Evolutionary conservation across 2,113 vertebrate species (phyloP).

Genomic region (Malurus elegans): DNA sequence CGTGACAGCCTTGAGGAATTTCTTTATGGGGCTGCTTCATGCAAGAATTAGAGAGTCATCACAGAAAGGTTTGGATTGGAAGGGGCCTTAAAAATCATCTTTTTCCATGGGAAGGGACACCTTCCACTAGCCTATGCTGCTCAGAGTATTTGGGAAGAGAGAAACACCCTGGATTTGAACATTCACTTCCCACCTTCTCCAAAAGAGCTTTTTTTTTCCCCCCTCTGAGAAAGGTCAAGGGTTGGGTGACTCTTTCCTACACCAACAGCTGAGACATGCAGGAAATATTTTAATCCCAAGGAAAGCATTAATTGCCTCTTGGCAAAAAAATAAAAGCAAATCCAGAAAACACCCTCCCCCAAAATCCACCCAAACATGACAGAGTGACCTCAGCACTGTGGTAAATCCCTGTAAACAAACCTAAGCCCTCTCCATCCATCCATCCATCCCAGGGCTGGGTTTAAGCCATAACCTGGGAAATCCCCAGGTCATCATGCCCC

Average conservation of each 20-base stretch:
- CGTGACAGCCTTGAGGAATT: neutral
- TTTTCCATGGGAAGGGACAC: neutral
- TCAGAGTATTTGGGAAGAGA: neutral
- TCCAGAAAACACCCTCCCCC: neutral
- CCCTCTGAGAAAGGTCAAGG: neutral
- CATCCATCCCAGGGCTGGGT: neutral
- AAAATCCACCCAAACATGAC: neutral
- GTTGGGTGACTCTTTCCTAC: neutral
- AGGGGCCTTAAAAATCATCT: neutral
- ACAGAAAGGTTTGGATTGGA: neutral
- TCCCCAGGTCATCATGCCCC: neutral
- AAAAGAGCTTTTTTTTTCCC: neutral
- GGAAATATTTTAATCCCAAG: neutral
- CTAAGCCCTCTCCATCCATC: neutral
- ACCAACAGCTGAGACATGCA: neutral
- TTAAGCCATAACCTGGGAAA: neutral
- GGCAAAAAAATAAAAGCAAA: neutral
- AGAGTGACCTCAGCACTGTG: accelerated
- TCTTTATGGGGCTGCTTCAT: neutral
- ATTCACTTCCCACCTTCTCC: neutral
- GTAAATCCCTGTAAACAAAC: neutral
- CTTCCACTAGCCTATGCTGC: neutral
- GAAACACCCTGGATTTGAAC: neutral
- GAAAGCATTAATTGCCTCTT: neutral
- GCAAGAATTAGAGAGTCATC: neutral